Evolutionary conservation across 1,140 invertebrate species (phyloP).

Genomic region (Dysdera silvatica): DNA sequence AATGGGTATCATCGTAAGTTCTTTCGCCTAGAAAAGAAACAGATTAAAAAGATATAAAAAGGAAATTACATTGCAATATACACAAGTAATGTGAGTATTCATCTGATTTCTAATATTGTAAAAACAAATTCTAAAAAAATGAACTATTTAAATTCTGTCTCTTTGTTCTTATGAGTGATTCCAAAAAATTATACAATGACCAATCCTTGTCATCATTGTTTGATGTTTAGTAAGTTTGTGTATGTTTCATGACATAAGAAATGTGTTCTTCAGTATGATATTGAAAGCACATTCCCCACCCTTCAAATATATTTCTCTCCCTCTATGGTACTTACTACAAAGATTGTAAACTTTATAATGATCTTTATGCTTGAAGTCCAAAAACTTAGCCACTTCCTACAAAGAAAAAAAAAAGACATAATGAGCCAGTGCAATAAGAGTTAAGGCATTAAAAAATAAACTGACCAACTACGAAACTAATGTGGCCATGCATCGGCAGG

Average conservation of each 20-base stretch:
- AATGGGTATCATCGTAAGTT: constrained; percentile 51
- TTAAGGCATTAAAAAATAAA: neutral
- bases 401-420: constrained; percentile 31
- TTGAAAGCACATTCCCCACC: no score
- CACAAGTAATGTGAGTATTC: neutral
- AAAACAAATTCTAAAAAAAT: neutral
- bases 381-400: constrained; percentile 52
- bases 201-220: no score
- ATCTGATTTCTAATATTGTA: neutral
- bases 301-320: no score
- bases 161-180: no score
- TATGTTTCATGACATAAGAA: no score
- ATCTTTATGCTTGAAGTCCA: constrained; percentile 51
- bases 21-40: constrained; percentile 46
- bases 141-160: neutral
- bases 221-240: no score
- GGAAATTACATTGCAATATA: neutral
- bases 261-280: no score
- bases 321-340: constrained; percentile 49
- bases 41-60: neutral
- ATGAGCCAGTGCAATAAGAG: neutral
- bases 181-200: no score
- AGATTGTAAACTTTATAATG: constrained; percentile 58
- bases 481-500: no score
- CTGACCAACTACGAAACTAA: no score